Evolutionary conservation across 1,140 invertebrate genomes (phyloP).

Genomic region (Drosophila ananassae): DNA sequence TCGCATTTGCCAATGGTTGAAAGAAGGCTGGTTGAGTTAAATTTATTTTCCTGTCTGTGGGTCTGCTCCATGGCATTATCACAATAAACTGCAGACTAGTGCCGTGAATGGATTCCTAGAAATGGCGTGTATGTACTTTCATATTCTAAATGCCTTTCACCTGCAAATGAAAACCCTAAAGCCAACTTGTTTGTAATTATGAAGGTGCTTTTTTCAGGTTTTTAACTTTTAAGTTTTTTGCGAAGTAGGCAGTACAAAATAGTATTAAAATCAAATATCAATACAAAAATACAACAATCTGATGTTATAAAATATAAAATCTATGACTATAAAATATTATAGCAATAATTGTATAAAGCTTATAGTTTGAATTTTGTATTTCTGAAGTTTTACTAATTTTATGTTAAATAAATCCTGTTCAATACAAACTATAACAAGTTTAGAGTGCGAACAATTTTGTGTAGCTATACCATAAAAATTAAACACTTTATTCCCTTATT

Average conservation of each 20-base stretch:
- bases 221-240: background rate
- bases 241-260: background rate
- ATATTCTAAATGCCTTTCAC: background rate
- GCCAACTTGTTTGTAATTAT: background rate
- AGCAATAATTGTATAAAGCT: no score
- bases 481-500: no score
- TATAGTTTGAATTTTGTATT: no score
- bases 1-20: slow-evolving; percentile 17
- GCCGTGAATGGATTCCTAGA: background rate
- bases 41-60: slow-evolving; percentile 41
- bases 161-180: background rate
- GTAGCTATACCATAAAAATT: no score
- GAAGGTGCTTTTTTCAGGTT: background rate
- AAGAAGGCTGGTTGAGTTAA: slow-evolving; percentile 10
- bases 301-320: no score
- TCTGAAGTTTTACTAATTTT: no score
- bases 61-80: slow-evolving; percentile 17
- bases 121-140: background rate
- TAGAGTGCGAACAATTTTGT: no score
- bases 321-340: no score
- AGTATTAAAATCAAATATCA: background rate
- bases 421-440: no score
- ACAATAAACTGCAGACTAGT: slow-evolving; percentile 25
- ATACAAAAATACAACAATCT: no score
- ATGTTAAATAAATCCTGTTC: no score